phyloP scores from a whole-genome alignment of 2,888 invertebrate species.

The Alviniconcha strummeri region DNA sequence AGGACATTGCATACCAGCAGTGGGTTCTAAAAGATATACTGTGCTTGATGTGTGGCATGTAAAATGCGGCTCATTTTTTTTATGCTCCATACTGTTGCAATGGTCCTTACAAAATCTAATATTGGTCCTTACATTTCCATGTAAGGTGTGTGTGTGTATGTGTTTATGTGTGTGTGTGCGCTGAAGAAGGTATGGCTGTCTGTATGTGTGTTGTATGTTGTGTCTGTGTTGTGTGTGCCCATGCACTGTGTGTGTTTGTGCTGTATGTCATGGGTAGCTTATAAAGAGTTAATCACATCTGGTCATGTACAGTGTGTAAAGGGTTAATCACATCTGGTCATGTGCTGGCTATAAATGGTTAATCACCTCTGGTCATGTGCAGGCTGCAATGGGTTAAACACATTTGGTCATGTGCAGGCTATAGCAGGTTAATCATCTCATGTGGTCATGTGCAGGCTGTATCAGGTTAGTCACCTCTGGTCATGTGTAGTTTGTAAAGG shows the following conservation, averaged over 20 bases:
- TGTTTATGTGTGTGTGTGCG: neutral
- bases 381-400: slow-evolving; percentile 53
- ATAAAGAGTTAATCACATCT: neutral
- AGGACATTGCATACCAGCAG: no score
- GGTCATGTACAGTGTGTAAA: slow-evolving; percentile 46
- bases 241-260: neutral
- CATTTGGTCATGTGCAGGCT: slow-evolving; percentile 45
- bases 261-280: no score
- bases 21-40: no score
- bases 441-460: slow-evolving; percentile 47
- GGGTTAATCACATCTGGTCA: slow-evolving; percentile 44
- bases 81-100: no score
- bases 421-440: slow-evolving; percentile 44
- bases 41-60: no score
- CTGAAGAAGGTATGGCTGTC: no score
- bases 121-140: no score
- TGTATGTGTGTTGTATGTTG: no score
- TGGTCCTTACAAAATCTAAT: no score
- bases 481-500: slow-evolving; percentile 55
- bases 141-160: no score
- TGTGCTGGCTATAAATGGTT: slow-evolving; percentile 55
- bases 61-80: no score
- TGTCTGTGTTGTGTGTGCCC: neutral
- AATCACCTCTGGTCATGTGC: slow-evolving; percentile 26
- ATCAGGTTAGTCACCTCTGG: slow-evolving; percentile 43